Base-by-base conservation (phyloP, 2,888 invertebrate genomes). In the Xylophagus ater region DNA sequence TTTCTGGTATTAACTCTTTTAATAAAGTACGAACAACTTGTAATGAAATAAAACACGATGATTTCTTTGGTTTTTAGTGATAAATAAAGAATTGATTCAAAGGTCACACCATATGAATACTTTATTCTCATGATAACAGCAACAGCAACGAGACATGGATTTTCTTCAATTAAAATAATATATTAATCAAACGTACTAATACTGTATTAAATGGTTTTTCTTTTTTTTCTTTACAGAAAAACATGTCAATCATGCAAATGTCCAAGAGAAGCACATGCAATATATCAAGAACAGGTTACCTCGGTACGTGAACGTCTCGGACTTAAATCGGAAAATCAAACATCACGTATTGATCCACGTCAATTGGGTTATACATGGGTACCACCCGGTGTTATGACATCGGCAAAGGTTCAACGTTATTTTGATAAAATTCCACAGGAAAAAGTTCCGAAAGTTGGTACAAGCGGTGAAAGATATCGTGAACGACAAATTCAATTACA, bases 201-300 rank as follows among this genome's bases (percentile, higher is more conserved):
- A 7, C 29, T n/a, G 6, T 6, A 8, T 29, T 13, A 21, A 35
- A 10, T 13, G 6, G 14, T 36, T 38, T 17, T 40, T 3, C 28
- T n/a, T 40, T n/a, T 54, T 26, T 18, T 54, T 59, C 37, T 51
- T 74, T 75, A 1, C 74, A 94, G 93, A 66, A 92, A 92, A 68
- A 87, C 87, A 37, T 96, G 93, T 68, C 81, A 79, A 58, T 81
- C 83, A 47, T 96, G 94, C 68, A 90, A 89, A 58, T 94, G 93
- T 66, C 79, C 87, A 20, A 74, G 90, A 34, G 85, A 93, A 54
- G 74, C 77, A 42, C 94, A 94, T 68, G 89, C 90, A 54, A 79
- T 93, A 47, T 84, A 81, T 64, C 87, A 87, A 62, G 84, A 85
- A 62, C 86, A 87, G 69, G 75, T 84, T 70, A 80, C 81, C 50